Conservation (phyloP, 2,797 vertebrate genomes). For the Sebastes vulpes region DNA sequence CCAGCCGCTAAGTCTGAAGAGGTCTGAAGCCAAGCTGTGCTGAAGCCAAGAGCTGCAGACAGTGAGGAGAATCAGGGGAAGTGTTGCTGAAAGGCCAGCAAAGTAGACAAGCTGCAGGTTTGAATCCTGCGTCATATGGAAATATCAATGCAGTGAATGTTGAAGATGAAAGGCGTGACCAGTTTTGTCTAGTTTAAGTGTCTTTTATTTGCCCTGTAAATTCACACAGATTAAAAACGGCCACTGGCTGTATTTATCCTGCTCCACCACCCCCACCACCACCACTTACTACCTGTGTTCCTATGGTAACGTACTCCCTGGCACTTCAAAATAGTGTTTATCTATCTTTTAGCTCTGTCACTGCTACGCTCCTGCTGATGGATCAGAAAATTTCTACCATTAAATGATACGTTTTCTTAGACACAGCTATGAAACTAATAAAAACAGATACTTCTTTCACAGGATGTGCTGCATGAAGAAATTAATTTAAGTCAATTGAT, state of each 20-base stretch:
- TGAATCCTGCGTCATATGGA: background rate
- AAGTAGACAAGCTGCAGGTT: background rate
- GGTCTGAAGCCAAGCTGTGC: constrained; percentile 25
- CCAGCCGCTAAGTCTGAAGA: constrained; percentile 28
- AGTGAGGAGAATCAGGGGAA: constrained; percentile 21
- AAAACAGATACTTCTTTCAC: background rate
- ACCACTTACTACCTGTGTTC: constrained; percentile 22
- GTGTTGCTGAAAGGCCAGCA: constrained; percentile 14
- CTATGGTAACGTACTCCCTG: constrained; percentile 38
- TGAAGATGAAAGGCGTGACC: background rate
- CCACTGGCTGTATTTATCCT: background rate
- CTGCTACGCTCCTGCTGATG: constrained; percentile 8
- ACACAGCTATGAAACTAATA: background rate
- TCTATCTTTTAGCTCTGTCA: constrained; percentile 7
- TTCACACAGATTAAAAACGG: background rate
- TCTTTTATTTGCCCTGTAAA: background rate
- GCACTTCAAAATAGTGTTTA: constrained; percentile 1
- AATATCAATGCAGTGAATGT: background rate
- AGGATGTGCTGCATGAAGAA: background rate
- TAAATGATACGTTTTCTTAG: background rate
- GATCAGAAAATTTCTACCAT: background rate
- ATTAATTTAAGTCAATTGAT: background rate
- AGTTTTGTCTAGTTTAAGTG: background rate
- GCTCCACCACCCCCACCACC: background rate
- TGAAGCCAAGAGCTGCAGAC: constrained; percentile 35